A percentile compares a stretch with the other conserved stretches of the same genome.
Conservation (phyloP, 1,140 invertebrate genomes). For the Zaprionus gabonicus region DNA sequence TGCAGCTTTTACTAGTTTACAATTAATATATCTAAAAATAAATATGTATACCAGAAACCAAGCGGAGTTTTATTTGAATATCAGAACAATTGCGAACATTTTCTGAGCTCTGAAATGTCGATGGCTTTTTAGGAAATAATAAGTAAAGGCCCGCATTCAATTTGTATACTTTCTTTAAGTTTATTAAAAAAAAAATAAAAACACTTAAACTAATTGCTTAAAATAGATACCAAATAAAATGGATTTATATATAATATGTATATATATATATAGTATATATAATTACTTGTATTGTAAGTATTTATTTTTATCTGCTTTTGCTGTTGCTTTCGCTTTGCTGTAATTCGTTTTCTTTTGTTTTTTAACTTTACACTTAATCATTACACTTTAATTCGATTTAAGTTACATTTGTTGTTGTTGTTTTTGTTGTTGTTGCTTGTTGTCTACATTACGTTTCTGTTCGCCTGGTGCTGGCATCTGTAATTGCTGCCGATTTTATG, state of each 20-base stretch:
- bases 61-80: neutral
- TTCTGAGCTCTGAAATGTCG: neutral
- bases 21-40: neutral
- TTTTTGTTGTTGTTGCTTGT: slow-evolving; percentile 22
- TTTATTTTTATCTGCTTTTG: slow-evolving; percentile 37
- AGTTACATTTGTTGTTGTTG: slow-evolving; percentile 55
- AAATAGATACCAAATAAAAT: slow-evolving; percentile 74
- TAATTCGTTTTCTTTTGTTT: slow-evolving; percentile 1
- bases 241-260: slow-evolving; percentile 44
- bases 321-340: slow-evolving; percentile 24
- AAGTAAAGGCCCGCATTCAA: neutral
- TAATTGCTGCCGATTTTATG: slow-evolving; percentile 17
- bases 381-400: slow-evolving; percentile 72
- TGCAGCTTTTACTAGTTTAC: neutral
- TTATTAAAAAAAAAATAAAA: slow-evolving; percentile 76
- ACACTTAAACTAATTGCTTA: slow-evolving; percentile 76
- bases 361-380: slow-evolving; percentile 47
- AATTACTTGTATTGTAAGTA: slow-evolving; percentile 64
- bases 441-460: slow-evolving; percentile 22
- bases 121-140: neutral
- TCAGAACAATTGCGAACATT: neutral
- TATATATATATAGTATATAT: slow-evolving; percentile 23
- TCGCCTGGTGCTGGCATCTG: slow-evolving; percentile 22
- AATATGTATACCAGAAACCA: neutral
- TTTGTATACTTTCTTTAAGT: slow-evolving; percentile 47